These are phyloP conservation scores for Helicoverpa assulta DNA, from an alignment of 2,888 invertebrate species.

Conservation along the genomic window DNA sequence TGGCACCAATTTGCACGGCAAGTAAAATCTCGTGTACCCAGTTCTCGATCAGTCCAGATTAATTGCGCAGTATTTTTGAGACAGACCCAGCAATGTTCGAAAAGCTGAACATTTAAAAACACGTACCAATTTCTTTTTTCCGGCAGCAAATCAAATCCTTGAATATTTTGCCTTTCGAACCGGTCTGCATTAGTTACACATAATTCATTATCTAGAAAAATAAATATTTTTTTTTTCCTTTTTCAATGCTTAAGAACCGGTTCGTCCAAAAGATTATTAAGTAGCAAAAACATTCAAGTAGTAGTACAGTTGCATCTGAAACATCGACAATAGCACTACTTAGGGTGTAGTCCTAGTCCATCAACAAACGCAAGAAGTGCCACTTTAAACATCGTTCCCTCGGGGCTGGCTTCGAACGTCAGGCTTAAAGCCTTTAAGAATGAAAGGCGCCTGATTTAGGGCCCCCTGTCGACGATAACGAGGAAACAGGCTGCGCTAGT, in stretches of 20 bases:
- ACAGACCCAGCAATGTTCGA: no score
- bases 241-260: conserved; percentile 40
- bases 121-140: background rate
- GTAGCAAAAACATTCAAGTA: conserved; percentile 29
- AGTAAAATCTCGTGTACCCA: no score
- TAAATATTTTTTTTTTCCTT: conserved; percentile 14
- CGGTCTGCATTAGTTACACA: conserved; percentile 21
- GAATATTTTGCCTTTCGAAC: background rate
- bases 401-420: conserved; percentile 72
- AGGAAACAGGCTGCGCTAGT: conserved; percentile 81
- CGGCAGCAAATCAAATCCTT: no score
- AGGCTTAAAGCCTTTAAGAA: conserved; percentile 81
- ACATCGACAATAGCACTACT: conserved; percentile 47
- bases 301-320: conserved; percentile 49
- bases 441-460: conserved; percentile 85
- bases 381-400: conserved; percentile 64
- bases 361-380: conserved; percentile 62
- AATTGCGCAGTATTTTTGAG: no score
- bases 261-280: conserved; percentile 24
- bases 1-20: no score
- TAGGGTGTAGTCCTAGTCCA: conserved; percentile 37
- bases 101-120: background rate
- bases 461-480: conserved; percentile 85
- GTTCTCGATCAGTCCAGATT: no score
- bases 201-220: conserved; percentile 11